phyloP scores from a whole-genome alignment of 2,113 vertebrate genomes.

The Nannobrachium achirus region DNA sequence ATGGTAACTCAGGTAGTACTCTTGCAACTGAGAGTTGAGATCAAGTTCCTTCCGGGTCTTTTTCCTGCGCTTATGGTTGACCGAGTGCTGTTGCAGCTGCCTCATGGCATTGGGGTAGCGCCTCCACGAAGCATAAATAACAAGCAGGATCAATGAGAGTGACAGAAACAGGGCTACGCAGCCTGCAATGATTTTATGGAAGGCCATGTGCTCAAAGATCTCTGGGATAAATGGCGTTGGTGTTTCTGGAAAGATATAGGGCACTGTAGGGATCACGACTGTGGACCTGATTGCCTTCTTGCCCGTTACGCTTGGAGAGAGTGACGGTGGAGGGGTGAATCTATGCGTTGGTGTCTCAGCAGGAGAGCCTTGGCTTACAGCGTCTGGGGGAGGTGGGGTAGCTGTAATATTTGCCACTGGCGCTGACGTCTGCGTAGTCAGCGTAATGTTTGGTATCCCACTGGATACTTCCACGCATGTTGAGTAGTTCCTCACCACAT shows the following conservation, averaged over 20 bases:
- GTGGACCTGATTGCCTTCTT: constrained; percentile 37
- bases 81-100: constrained; percentile 92
- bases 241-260: constrained; percentile 50
- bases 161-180: constrained; percentile 96
- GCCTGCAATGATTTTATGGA: constrained; percentile 96
- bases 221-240: constrained; percentile 79
- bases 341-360: constrained; percentile 78
- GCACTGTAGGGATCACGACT: constrained; percentile 25
- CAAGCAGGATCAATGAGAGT: constrained; percentile 93
- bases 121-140: constrained; percentile 97
- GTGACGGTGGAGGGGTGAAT: constrained; percentile 73
- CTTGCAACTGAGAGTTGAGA: constrained; percentile 94
- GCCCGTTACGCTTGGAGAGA: constrained; percentile 70
- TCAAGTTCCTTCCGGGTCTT: constrained; percentile 90
- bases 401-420: constrained; percentile 72
- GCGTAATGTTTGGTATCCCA: constrained; percentile 43
- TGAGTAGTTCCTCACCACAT: constrained; percentile 87
- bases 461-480: constrained; percentile 79
- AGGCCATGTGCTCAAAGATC: constrained; percentile 91
- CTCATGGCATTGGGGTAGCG: constrained; percentile 95
- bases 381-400: constrained; percentile 66
- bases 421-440: constrained; percentile 37
- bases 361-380: constrained; percentile 55
- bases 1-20: constrained; percentile 98
- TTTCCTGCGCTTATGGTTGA: constrained; percentile 93